phyloP scores from a whole-genome alignment of 2,797 vertebrate species.

The Chaetodon trifasciatus region DNA sequence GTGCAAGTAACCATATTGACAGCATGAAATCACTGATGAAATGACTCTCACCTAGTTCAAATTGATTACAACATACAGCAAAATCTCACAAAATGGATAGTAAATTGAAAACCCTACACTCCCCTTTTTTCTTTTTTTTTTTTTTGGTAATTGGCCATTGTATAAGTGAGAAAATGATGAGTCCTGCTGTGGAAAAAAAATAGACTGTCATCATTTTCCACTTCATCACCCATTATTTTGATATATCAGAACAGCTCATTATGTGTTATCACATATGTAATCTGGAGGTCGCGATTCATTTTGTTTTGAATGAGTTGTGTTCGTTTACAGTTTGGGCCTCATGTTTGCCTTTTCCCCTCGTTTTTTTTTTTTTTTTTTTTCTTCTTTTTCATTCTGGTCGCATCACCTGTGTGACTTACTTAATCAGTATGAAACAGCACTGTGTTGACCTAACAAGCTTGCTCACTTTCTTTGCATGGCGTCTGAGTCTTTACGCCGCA shows the following conservation, averaged over 20 bases:
- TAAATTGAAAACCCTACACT: not conserved
- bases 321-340: slow-evolving; percentile 6
- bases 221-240: not conserved
- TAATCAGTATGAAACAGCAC: slow-evolving; percentile 34
- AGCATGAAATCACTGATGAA: not conserved
- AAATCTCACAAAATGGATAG: not conserved
- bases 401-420: slow-evolving; percentile 20
- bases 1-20: not conserved
- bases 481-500: slow-evolving; percentile 1
- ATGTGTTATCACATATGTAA: slow-evolving; percentile 4
- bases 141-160: not conserved
- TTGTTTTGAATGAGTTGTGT: slow-evolving; percentile 2
- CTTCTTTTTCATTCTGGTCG: slow-evolving; percentile 13
- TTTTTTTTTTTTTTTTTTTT: not conserved
- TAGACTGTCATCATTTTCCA: not conserved
- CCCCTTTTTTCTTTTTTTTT: not conserved
- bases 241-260: not conserved
- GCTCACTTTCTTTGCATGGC: slow-evolving; percentile 30
- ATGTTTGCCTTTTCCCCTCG: not conserved
- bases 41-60: not conserved
- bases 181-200: not conserved
- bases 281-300: slow-evolving; percentile 18
- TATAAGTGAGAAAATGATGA: not conserved
- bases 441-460: slow-evolving; percentile 40
- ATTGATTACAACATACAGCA: not conserved